phyloP scores from a whole-genome alignment of 2,113 vertebrate species.

The Neolamprologus caudopunctatus region DNA sequence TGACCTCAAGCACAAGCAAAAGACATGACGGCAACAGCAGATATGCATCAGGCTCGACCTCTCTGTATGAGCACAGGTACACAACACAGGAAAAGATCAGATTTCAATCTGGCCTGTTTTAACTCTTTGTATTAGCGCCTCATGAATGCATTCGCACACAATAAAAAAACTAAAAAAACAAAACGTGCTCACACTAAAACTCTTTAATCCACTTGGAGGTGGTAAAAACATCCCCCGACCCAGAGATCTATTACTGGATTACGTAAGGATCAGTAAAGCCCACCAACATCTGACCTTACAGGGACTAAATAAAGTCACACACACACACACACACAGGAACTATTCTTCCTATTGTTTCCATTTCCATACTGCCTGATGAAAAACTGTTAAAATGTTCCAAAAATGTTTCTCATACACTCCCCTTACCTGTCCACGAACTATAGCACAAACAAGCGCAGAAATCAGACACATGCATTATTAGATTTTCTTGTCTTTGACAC shows the following conservation, averaged over 20 bases:
- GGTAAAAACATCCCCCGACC: conserved; percentile 36
- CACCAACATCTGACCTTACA: conserved; percentile 23
- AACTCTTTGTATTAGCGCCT: not conserved
- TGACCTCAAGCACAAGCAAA: not conserved
- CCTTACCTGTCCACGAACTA: not conserved
- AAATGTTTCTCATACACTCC: not conserved
- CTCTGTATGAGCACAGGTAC: not conserved
- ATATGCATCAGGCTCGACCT: conserved; percentile 16
- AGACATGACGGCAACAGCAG: not conserved
- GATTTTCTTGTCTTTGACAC: not conserved
- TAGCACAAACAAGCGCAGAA: not conserved
- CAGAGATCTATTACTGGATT: conserved; percentile 51
- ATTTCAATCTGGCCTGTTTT: conserved; percentile 9
- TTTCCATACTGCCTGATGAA: not conserved
- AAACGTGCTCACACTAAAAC: not conserved
- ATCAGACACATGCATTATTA: not conserved
- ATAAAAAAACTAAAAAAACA: not conserved
- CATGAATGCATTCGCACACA: not conserved
- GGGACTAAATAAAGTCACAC: conserved; percentile 37
- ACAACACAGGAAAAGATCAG: not conserved
- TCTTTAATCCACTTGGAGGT: conserved; percentile 18
- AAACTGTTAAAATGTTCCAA: not conserved
- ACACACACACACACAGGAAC: not conserved
- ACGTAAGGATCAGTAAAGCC: conserved; percentile 48
- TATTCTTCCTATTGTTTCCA: not conserved